Base-by-base conservation (phyloP, 2,797 vertebrate genomes). In the Pseudomugil gertrudae region DNA sequence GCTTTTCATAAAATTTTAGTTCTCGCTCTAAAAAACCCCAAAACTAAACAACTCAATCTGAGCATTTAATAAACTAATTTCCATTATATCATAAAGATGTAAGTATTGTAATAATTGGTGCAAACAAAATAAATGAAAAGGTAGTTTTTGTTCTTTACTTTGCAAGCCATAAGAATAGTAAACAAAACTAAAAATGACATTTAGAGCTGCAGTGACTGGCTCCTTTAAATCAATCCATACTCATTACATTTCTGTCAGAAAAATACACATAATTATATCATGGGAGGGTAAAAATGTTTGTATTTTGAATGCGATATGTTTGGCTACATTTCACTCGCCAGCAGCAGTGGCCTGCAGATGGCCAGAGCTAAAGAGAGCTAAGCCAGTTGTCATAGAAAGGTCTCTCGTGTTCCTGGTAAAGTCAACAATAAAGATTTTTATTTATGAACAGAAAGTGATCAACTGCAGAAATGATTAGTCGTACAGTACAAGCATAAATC, bases 1-100 rank as follows among this genome's bases (percentile, higher is more conserved):
- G 38, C 62, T 33, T 26, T 9, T 10, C 9, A 32, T 7, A 32
- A 9, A 32, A 32, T 32, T 59, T 56, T 2, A 58, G 24, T 45
- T n/a, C 9, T 45, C 19, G n/a, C 17, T 19, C 5, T 7, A 35
- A 4, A 36, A 40, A 40, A 19, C 17, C 15, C 15, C 5, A 56
- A 53, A 48, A 61, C n/a, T 48, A 58, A n/a, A 57, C 43, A 40
- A 3, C 30, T 4, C 5, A 7, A 57, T 47, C 54, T 58, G 38
- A 66, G 58, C 38, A 33, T 27, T 52, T 48, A 38, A 50, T 57
- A 36, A 51, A 51, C 13, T 51, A 13, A 3, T 68, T 17, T 60
- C 5, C 29, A 65, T 29, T 57, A 40, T 53, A 30, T 74, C 26
- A 19, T 23, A 17, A 15, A 1, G 33, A 1, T 63, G 47, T 24